Percentiles rank a stretch among this genome's conserved stretches.
phyloP scores from a whole-genome alignment of 2,888 invertebrate genomes.

The Nipponacmea schrenckii region DNA sequence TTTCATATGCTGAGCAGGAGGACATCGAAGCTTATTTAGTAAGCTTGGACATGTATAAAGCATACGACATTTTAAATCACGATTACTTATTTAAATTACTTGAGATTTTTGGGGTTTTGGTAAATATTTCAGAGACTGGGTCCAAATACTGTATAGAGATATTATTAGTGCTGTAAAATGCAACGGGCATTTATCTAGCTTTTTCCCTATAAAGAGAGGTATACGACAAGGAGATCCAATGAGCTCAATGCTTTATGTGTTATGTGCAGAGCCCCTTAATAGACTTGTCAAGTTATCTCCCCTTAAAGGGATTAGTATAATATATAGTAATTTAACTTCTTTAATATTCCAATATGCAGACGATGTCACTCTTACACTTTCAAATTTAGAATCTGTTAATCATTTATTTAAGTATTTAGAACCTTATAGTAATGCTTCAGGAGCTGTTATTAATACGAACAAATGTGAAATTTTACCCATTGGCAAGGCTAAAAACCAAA shows the following conservation, averaged over 20 bases:
- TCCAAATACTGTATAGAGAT: conserved; percentile 6
- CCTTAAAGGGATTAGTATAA: conserved; percentile 1
- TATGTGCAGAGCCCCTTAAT: background rate
- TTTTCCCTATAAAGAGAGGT: background rate
- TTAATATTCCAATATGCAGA: background rate
- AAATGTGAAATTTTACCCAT: background rate
- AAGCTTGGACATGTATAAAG: conserved; percentile 41
- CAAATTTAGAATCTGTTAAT: background rate
- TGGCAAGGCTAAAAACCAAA: background rate
- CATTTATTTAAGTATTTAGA: background rate
- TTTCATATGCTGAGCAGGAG: conserved; percentile 36
- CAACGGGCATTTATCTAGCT: conserved; percentile 31
- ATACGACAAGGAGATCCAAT: background rate
- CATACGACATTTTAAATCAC: conserved; percentile 40
- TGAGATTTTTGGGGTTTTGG: too few relatives aligned
- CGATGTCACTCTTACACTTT: background rate
- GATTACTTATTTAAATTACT: too few relatives aligned
- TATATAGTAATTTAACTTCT: background rate
- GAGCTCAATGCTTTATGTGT: background rate
- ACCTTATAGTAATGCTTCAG: background rate
- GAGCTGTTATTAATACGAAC: background rate
- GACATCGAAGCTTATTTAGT: conserved; percentile 32
- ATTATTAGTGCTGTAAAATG: conserved; percentile 32
- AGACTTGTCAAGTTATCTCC: background rate
- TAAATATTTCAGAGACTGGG: conserved; percentile 11